phyloP scores from a whole-genome alignment of 2,113 vertebrate species.

The Forbesichthys papilliferus region DNA sequence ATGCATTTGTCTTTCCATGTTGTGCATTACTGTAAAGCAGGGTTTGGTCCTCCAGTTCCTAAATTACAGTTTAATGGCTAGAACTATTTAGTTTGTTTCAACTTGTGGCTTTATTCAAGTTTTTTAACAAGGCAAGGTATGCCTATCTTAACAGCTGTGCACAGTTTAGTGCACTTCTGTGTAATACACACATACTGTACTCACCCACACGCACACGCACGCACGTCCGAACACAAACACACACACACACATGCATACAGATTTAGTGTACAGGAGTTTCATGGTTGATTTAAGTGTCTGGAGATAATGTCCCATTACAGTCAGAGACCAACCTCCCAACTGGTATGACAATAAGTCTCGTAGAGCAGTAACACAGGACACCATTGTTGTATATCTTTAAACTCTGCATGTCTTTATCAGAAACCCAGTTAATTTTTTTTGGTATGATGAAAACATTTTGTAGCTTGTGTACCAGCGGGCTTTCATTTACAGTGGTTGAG shows the following conservation, averaged over 20 bases:
- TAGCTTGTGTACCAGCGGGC: background rate
- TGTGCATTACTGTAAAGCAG: too few species aligned
- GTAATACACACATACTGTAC: background rate
- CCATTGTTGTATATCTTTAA: background rate
- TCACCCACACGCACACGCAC: background rate
- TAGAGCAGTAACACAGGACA: background rate
- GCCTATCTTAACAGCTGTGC: conserved; percentile 18
- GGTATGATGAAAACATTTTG: background rate
- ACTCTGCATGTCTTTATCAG: background rate
- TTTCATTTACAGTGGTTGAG: too few species aligned
- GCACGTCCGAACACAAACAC: conserved; percentile 1
- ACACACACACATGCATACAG: background rate
- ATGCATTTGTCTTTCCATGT: background rate
- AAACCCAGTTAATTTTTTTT: background rate
- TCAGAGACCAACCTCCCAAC: conserved; percentile 4
- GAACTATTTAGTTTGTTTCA: background rate
- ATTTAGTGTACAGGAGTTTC: conserved; percentile 19
- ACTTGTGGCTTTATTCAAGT: background rate
- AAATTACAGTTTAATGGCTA: too few species aligned
- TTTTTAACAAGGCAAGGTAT: background rate
- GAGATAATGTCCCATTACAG: conserved; percentile 22
- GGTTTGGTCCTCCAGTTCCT: too few species aligned
- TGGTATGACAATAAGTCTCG: background rate
- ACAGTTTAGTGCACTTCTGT: conserved; percentile 32
- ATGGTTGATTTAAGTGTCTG: conserved; percentile 29